Evolutionary conservation across 2,113 vertebrate genomes (phyloP).

Genomic region (Pardalotus punctatus): DNA sequence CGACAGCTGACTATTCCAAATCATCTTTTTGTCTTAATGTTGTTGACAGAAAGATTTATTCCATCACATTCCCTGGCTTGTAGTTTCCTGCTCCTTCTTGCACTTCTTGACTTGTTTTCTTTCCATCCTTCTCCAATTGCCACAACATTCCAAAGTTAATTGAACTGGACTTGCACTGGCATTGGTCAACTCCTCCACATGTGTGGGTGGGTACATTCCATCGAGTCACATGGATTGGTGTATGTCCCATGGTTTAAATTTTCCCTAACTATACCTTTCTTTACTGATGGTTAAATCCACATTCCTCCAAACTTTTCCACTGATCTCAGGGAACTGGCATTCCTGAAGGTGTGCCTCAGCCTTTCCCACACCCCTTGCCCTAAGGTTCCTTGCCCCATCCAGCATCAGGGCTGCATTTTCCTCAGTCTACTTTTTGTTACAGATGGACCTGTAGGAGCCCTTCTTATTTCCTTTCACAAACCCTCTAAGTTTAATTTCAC

Average conservation of each 20-base stretch:
- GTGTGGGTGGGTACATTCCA: accelerated
- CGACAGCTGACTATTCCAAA: background rate
- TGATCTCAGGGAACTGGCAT: background rate
- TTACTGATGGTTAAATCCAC: background rate
- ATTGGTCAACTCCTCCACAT: background rate
- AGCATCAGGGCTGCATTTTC: background rate
- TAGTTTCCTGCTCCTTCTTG: background rate
- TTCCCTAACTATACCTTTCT: background rate
- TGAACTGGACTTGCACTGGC: background rate
- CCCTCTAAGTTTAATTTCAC: background rate
- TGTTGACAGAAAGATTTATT: background rate
- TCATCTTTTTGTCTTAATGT: background rate
- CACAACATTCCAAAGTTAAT: background rate
- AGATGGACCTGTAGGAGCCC: background rate
- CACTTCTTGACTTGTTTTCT: background rate
- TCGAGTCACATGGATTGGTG: background rate
- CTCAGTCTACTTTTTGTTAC: background rate
- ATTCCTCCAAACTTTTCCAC: background rate
- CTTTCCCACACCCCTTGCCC: background rate
- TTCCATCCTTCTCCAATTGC: background rate
- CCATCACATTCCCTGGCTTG: background rate
- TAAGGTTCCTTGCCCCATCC: background rate
- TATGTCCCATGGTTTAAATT: background rate
- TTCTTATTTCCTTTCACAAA: background rate
- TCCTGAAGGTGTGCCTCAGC: background rate